A percentile compares a stretch with the other conserved stretches of the same genome.
phyloP scores from a whole-genome alignment of 2,888 invertebrate genomes.

The Catocala fraxini region DNA sequence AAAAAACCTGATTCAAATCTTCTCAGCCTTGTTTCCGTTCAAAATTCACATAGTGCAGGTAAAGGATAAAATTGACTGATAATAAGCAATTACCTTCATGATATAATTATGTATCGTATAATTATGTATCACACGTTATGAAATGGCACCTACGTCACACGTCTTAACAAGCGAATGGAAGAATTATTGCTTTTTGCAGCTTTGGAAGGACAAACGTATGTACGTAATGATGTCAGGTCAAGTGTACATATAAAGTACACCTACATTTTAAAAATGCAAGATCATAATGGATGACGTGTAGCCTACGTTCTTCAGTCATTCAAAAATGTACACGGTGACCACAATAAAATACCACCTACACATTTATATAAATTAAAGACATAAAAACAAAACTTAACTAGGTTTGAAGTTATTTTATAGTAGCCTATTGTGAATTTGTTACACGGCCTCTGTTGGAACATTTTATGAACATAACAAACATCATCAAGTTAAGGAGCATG shows the following conservation, averaged over 20 bases:
- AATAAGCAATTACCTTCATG: conserved; percentile 46
- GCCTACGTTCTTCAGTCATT: neutral
- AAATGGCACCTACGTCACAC: conserved; percentile 55
- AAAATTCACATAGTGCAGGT: conserved; percentile 34
- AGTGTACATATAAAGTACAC: conserved; percentile 35
- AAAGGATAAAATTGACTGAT: conserved; percentile 43
- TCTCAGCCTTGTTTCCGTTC: conserved; percentile 33
- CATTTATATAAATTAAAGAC: conserved; percentile 1
- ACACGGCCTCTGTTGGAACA: conserved; percentile 9
- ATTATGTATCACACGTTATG: conserved; percentile 57
- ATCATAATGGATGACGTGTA: conserved; percentile 3
- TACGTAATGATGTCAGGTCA: conserved; percentile 49
- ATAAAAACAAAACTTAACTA: conserved; percentile 2
- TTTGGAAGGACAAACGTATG: conserved; percentile 52
- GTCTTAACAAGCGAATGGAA: conserved; percentile 50
- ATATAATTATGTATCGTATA: conserved; percentile 57
- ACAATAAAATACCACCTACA: neutral
- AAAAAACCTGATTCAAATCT: conserved; percentile 25
- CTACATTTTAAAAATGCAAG: conserved; percentile 35
- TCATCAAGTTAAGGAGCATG: conserved; percentile 21
- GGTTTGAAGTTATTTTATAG: conserved; percentile 6
- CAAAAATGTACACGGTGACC: neutral
- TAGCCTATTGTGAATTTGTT: conserved; percentile 14
- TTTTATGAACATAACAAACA: conserved; percentile 1
- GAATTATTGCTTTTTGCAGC: conserved; percentile 57